Conservation (phyloP, 2,113 vertebrate genomes). For the Phylloscopus whistleri region DNA sequence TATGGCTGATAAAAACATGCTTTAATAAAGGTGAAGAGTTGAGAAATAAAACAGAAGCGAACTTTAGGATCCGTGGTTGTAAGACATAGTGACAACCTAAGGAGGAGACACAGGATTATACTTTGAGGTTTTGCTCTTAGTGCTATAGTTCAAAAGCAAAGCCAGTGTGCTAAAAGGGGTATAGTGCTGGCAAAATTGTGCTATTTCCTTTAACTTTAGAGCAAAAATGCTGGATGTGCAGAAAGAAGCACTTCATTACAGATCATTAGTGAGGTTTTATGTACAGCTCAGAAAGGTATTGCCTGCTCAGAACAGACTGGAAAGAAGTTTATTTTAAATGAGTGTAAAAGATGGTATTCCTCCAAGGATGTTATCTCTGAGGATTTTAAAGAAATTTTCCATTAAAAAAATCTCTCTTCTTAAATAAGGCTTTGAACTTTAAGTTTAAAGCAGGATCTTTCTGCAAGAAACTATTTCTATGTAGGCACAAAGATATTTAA, state of each 20-base stretch:
- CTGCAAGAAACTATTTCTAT: slow-evolving; percentile 33
- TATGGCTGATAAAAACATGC: neutral
- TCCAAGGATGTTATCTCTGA: slow-evolving; percentile 56
- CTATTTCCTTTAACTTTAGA: slow-evolving; percentile 68
- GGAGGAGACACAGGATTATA: neutral
- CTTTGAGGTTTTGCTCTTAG: neutral
- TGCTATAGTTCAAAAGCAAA: slow-evolving; percentile 59
- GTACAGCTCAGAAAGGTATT: slow-evolving; percentile 62
- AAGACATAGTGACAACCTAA: neutral
- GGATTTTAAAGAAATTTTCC: slow-evolving; percentile 44
- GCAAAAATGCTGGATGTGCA: slow-evolving; percentile 69
- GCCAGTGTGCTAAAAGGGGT: slow-evolving; percentile 47
- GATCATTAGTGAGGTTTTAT: slow-evolving; percentile 70
- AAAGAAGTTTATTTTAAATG: slow-evolving; percentile 62
- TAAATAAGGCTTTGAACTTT: slow-evolving; percentile 63
- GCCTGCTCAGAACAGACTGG: slow-evolving; percentile 46
- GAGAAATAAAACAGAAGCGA: neutral
- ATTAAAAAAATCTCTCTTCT: slow-evolving; percentile 52
- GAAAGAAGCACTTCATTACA: slow-evolving; percentile 71
- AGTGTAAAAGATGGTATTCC: slow-evolving; percentile 49
- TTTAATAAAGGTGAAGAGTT: slow-evolving; percentile 17
- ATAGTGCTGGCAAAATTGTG: slow-evolving; percentile 48
- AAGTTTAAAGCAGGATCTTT: slow-evolving; percentile 38
- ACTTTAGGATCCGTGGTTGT: neutral
- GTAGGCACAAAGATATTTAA: slow-evolving; percentile 37